Percentiles rank a stretch among this genome's conserved stretches.
Evolutionary conservation across 2,888 invertebrate species (phyloP).

Genomic region (Hirtodrosophila duncani): DNA sequence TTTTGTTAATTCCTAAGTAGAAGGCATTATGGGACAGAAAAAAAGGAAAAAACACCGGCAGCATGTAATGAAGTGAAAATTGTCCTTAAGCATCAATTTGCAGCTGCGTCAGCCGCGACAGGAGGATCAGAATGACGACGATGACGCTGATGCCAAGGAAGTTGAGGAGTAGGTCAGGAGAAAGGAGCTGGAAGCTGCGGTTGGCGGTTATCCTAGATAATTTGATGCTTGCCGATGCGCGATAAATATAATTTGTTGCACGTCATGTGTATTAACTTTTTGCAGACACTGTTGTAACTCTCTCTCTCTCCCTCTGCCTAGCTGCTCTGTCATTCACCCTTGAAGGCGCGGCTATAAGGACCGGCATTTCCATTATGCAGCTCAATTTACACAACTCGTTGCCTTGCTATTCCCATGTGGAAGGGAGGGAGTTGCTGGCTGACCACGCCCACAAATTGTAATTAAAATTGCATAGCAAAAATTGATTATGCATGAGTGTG

Average conservation of each 20-base stretch:
- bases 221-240: constrained; percentile 73
- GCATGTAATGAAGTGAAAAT: constrained; percentile 76
- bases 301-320: no score
- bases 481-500: constrained; percentile 58
- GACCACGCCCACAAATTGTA: constrained; percentile 70
- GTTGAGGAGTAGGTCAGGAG: no score
- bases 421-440: constrained; percentile 22
- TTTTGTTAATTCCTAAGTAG: no score
- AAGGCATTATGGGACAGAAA: constrained; percentile 12
- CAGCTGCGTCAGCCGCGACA: constrained; percentile 40
- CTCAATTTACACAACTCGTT: constrained; percentile 46
- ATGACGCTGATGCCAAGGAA: constrained; percentile 10
- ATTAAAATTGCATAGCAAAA: constrained; percentile 68
- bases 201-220: constrained; percentile 52
- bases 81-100: constrained; percentile 76
- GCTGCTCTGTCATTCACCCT: constrained; percentile 18
- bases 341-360: constrained; percentile 17
- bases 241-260: constrained; percentile 75
- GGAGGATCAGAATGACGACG: constrained; percentile 9
- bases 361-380: constrained; percentile 52
- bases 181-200: constrained; percentile 24
- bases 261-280: constrained; percentile 73
- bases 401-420: background rate
- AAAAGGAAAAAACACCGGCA: constrained; percentile 5
- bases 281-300: constrained; percentile 41